Evolutionary conservation across 2,888 invertebrate species (phyloP), one percentile per base, ranked within the genome.

Genomic region (Aproaerema taeniolella): DNA sequence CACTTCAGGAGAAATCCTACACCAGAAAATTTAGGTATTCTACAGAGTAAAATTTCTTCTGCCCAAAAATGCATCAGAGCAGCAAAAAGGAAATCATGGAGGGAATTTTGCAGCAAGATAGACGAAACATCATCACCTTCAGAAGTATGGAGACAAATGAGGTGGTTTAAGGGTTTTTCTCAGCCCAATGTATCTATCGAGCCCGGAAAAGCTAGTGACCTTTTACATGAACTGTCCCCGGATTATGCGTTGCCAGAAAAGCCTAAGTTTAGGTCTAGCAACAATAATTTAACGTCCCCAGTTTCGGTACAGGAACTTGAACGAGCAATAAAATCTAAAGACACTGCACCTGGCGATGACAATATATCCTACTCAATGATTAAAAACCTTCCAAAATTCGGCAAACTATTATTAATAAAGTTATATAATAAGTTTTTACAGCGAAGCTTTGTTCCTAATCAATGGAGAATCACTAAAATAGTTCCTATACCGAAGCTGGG

Each of bases 1-100:
- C 20, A 33, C 8, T 33, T 33, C 24, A 33, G 33, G 8, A 24
- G 12, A 11, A 33, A 33, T 13, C 33, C 33, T 9, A 33, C 11
- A 5, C 33, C 33, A 7, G 13, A n/a, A 24, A 33, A 33, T n/a
- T n/a, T 11, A 3, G 1, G 1, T 16, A 8, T 33, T 12, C 24
- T 33, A 7, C 4, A 28, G n/a, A 3, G 3, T 7, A 28, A 28
- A 9, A 10, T 28, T 28, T 8, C 6, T 28, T 8, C 9, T n/a
- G 28, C 28, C 3, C 28, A 28, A 28, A 8, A 10, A 7, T 2
- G 3, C 3, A 28, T 28, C 5, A 6, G 28, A 7, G n/a, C 5
- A 28, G 28, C 28, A 3, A n/a, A 3, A 8, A n/a, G n/a, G 3
- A n/a, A 4, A n/a, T n/a, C n/a, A n/a, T n/a, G n/a, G n/a, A n/a